Evolutionary conservation across 2,797 vertebrate species (phyloP).

Genomic region (Pagetopsis macropterus): DNA sequence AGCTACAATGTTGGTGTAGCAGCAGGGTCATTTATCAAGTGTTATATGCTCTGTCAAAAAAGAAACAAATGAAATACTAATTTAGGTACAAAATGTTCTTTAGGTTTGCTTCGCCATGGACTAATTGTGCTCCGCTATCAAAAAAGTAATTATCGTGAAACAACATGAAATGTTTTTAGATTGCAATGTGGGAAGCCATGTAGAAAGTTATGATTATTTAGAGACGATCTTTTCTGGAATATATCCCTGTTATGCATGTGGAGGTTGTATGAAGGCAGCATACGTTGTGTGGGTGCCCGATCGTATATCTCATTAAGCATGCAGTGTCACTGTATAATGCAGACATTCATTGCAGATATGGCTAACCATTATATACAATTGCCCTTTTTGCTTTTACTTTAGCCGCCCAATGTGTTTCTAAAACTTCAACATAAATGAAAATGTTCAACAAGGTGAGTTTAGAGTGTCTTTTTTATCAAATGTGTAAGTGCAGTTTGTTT

Average conservation of each 20-base stretch:
- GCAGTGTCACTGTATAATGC: constrained; percentile 9
- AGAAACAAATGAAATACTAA: background rate
- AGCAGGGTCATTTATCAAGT: constrained; percentile 56
- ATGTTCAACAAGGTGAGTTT: constrained; percentile 3
- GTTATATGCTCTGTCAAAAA: constrained; percentile 47
- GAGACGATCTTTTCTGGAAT: constrained; percentile 45
- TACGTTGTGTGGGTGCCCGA: constrained; percentile 23
- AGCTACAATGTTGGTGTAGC: constrained; percentile 18
- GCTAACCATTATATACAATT: background rate
- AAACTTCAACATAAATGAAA: constrained; percentile 13
- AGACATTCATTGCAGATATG: constrained; percentile 4
- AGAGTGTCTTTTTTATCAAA: constrained; percentile 2
- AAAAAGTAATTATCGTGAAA: constrained; percentile 51
- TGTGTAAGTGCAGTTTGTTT: constrained; percentile 10
- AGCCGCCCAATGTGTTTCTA: background rate
- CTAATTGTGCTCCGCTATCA: constrained; percentile 30
- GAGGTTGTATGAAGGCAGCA: constrained; percentile 16
- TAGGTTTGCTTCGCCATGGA: constrained; percentile 6
- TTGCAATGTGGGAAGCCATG: constrained; percentile 21
- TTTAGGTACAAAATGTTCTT: constrained; percentile 16
- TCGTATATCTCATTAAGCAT: constrained; percentile 31
- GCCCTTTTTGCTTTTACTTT: background rate
- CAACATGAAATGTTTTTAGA: constrained; percentile 37
- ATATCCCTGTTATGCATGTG: constrained; percentile 3
- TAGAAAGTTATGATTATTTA: constrained; percentile 50